These are phyloP conservation scores for Tilapia sparmanii DNA, from an alignment of 2,113 vertebrate species.

Conservation along the genomic window DNA sequence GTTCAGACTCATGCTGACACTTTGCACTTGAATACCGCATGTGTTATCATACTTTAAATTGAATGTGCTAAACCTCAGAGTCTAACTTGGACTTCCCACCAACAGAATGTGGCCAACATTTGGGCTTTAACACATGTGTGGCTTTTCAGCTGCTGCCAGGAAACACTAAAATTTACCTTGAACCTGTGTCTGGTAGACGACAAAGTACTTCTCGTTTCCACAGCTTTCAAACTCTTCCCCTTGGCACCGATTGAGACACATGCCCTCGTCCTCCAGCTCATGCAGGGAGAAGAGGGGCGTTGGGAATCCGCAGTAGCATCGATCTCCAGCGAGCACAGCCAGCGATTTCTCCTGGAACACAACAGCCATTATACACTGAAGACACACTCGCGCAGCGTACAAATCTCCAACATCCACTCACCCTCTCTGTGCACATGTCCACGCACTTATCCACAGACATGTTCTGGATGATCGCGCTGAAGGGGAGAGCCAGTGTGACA, in stretches of 20 bases:
- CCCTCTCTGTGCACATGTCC: conserved; percentile 92
- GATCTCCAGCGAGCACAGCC: conserved; percentile 80
- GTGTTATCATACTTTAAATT: not conserved
- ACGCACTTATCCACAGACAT: conserved; percentile 95
- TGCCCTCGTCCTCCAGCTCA: conserved; percentile 84
- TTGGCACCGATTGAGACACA: conserved; percentile 82
- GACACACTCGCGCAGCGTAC: not conserved
- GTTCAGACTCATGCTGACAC: not conserved
- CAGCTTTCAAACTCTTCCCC: conserved; percentile 93
- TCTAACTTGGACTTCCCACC: not conserved
- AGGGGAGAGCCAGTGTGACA: conserved; percentile 82
- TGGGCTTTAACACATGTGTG: not conserved
- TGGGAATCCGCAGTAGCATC: conserved; percentile 88
- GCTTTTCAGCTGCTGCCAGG: not conserved
- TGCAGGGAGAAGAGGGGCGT: conserved; percentile 88
- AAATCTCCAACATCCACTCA: conserved; percentile 41
- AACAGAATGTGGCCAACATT: not conserved
- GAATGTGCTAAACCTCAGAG: not conserved
- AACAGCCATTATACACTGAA: not conserved
- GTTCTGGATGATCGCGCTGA: conserved; percentile 79
- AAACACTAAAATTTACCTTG: conserved; percentile 77
- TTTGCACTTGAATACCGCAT: not conserved
- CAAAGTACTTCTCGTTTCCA: conserved; percentile 81
- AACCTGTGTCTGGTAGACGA: conserved; percentile 95
- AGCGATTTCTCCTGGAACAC: conserved; percentile 83